These are phyloP conservation scores for Caenorhabditis panamensis DNA, from an alignment of 2,888 invertebrate genomes.

Conservation along the genomic window DNA sequence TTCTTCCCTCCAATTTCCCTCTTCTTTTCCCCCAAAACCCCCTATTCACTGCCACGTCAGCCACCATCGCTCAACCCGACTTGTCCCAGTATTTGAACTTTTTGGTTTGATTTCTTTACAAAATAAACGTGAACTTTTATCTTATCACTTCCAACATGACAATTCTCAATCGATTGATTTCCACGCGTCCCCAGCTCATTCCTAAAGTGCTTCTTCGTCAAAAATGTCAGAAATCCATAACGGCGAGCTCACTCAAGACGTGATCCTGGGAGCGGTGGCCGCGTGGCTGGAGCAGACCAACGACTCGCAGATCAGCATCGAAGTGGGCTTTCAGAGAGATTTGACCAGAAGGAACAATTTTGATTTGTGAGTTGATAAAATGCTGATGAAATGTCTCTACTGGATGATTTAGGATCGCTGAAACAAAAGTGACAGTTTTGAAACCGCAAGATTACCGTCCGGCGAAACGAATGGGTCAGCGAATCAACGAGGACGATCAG, in stretches of 20 bases:
- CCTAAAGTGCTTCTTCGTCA: too few relatives aligned
- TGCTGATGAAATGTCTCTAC: neutral
- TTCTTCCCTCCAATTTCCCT: conserved; percentile 20
- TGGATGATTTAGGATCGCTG: conserved; percentile 21
- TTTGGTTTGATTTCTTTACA: conserved; percentile 26
- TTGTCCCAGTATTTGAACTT: conserved; percentile 40
- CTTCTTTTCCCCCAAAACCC: conserved; percentile 32
- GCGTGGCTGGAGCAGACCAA: conserved; percentile 52
- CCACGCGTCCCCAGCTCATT: neutral
- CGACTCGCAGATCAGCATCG: conserved; percentile 44
- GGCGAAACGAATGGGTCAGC: conserved; percentile 9
- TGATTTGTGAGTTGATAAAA: conserved; percentile 20
- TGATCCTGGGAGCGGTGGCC: conserved; percentile 49
- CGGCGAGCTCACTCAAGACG: conserved; percentile 53
- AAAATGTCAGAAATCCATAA: conserved; percentile 59
- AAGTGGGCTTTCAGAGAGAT: conserved; percentile 35
- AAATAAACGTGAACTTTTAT: neutral
- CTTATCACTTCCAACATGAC: neutral
- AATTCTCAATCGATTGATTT: conserved; percentile 9
- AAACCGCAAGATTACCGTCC: conserved; percentile 44
- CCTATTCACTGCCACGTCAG: neutral
- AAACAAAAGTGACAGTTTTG: conserved; percentile 33
- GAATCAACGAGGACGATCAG: conserved; percentile 42
- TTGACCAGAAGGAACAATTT: conserved; percentile 14
- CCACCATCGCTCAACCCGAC: conserved; percentile 15